phyloP scores from a whole-genome alignment of 2,888 invertebrate species.

The Pardosa pseudoannulata region DNA sequence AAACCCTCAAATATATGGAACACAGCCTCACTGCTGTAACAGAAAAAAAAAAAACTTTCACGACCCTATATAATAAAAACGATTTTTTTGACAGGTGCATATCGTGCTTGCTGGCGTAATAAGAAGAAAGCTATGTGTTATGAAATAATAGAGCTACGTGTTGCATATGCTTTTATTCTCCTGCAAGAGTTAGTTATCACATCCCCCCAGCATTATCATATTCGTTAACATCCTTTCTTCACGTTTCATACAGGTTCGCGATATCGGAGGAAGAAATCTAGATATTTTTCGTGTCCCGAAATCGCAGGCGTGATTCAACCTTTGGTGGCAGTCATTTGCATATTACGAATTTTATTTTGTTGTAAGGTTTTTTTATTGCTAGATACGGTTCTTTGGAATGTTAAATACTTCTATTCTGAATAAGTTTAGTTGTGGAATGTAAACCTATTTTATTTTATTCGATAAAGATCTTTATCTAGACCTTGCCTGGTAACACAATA shows the following conservation, averaged over 20 bases:
- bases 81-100: conserved; percentile 16
- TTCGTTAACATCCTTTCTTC: conserved; percentile 11
- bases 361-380: neutral
- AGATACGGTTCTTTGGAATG: neutral
- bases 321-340: conserved; percentile 9
- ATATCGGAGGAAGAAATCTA: conserved; percentile 9
- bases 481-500: too few relatives aligned
- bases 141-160: conserved; percentile 8
- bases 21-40: neutral
- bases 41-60: neutral
- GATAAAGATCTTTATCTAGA: too few relatives aligned
- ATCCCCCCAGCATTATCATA: conserved; percentile 1
- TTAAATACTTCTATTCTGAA: neutral
- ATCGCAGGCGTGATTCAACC: neutral
- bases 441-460: neutral
- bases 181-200: neutral
- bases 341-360: neutral
- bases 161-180: neutral
- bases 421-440: neutral
- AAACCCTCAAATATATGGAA: neutral
- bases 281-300: neutral
- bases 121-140: neutral
- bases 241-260: conserved; percentile 5
- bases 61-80: conserved; percentile 5
- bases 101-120: conserved; percentile 8